Evolutionary conservation across 1,140 invertebrate genomes (phyloP).

Genomic region (Solenopsis invicta): DNA sequence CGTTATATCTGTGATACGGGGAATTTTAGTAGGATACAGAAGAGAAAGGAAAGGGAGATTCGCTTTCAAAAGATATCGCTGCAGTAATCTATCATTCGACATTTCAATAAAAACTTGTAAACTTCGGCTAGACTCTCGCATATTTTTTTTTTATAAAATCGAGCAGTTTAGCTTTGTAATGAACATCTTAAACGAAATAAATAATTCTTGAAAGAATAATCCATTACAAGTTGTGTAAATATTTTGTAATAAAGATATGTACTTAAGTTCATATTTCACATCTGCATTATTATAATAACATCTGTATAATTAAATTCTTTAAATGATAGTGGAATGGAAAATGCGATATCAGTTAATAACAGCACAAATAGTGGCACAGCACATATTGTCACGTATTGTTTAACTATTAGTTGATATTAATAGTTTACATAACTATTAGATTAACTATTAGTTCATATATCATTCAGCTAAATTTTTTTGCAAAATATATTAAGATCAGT

Average conservation of each 20-base stretch:
- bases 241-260: slow-evolving; percentile 26
- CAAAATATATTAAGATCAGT: background rate
- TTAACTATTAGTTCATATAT: slow-evolving; percentile 1
- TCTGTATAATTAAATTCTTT: background rate
- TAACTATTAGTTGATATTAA: slow-evolving; percentile 13
- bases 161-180: slow-evolving; percentile 3
- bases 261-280: background rate
- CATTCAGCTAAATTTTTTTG: background rate
- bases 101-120: background rate
- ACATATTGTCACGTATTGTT: background rate
- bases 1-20: slow-evolving; percentile 39
- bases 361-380: slow-evolving; percentile 8
- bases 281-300: background rate
- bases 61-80: background rate
- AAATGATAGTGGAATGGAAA: background rate
- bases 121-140: background rate
- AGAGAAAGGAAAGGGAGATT: background rate
- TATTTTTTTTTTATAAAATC: slow-evolving; percentile 17
- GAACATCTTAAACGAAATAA: background rate
- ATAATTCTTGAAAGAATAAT: background rate
- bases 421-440: background rate
- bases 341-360: background rate
- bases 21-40: background rate
- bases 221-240: slow-evolving; percentile 24
- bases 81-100: background rate